phyloP scores from a whole-genome alignment of 2,888 invertebrate species.

The Listrodromus nycthemerus region DNA sequence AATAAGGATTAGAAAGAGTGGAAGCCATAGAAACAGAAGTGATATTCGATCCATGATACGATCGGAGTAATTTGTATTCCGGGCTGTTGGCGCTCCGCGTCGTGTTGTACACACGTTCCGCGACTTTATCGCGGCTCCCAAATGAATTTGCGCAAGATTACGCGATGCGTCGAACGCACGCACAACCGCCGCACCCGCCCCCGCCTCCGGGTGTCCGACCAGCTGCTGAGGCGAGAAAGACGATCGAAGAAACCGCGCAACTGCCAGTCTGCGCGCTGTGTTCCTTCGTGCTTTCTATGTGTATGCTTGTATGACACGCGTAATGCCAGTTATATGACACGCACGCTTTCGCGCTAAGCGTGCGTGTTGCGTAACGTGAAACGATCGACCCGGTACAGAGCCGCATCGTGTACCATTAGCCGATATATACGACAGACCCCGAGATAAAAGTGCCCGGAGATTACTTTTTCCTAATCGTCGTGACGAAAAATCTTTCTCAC shows the following conservation, averaged over 20 bases:
- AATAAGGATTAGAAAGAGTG: slow-evolving; percentile 18
- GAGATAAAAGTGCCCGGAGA: neutral
- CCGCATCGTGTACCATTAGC: slow-evolving; percentile 9
- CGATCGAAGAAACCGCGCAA: slow-evolving; percentile 15
- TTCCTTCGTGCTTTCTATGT: neutral
- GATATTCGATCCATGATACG: slow-evolving; percentile 38
- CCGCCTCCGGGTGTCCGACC: slow-evolving; percentile 2
- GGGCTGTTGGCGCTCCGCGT: slow-evolving; percentile 4
- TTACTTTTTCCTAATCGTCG: neutral
- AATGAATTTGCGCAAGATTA: slow-evolving; percentile 65
- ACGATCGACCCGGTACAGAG: slow-evolving; percentile 17
- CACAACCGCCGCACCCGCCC: neutral
- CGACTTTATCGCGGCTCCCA: slow-evolving; percentile 51
- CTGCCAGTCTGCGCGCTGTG: slow-evolving; percentile 19
- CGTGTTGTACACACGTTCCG: slow-evolving; percentile 34
- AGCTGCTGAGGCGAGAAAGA: slow-evolving; percentile 35
- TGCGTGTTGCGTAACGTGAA: slow-evolving; percentile 56
- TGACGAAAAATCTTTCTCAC: slow-evolving; percentile 20
- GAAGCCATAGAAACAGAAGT: slow-evolving; percentile 17
- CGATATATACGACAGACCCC: neutral
- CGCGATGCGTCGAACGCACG: slow-evolving; percentile 40
- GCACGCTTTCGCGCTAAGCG: slow-evolving; percentile 66
- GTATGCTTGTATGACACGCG: slow-evolving; percentile 33
- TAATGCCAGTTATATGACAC: slow-evolving; percentile 55
- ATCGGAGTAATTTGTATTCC: slow-evolving; percentile 48